A percentile compares a stretch with the other conserved stretches of the same genome.
Evolutionary conservation across 2,113 vertebrate species (phyloP).

Genomic region (Amphiprion percula): DNA sequence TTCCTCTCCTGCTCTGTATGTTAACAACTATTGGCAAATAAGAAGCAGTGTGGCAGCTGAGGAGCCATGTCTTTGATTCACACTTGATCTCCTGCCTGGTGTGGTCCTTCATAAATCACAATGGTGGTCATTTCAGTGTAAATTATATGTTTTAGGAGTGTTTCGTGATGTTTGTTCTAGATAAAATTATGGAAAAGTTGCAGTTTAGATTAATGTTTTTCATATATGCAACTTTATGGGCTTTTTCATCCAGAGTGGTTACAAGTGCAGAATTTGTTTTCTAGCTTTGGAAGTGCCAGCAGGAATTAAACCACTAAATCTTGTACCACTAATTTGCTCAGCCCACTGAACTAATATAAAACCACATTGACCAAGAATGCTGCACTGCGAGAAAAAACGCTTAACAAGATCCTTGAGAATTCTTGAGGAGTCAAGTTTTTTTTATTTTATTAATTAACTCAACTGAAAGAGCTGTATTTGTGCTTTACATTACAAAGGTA

Average conservation of each 20-base stretch:
- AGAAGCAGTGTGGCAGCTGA: slow-evolving; percentile 32
- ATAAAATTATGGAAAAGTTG: not conserved
- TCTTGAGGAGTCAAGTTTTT: slow-evolving; percentile 11
- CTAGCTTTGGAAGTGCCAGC: not conserved
- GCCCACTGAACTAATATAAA: not conserved
- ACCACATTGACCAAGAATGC: not conserved
- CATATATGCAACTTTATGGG: slow-evolving; percentile 13
- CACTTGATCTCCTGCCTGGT: not conserved
- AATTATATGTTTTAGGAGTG: not conserved
- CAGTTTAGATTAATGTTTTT: slow-evolving; percentile 5
- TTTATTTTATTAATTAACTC: not conserved
- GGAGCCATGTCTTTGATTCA: slow-evolving; percentile 15
- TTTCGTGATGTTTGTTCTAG: not conserved
- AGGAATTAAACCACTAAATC: slow-evolving; percentile 23
- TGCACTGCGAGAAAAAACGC: not conserved
- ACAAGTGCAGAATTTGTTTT: not conserved
- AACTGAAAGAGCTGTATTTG: not conserved
- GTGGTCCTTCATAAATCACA: not conserved
- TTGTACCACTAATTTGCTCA: not conserved
- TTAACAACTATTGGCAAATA: slow-evolving; percentile 45
- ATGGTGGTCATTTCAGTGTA: not conserved
- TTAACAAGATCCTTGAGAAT: not conserved
- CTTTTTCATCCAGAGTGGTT: not conserved
- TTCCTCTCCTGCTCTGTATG: slow-evolving; percentile 6
- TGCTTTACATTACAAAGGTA: not conserved